phyloP scores from a whole-genome alignment of 2,797 vertebrate species.

The Darevskia nairensis region DNA sequence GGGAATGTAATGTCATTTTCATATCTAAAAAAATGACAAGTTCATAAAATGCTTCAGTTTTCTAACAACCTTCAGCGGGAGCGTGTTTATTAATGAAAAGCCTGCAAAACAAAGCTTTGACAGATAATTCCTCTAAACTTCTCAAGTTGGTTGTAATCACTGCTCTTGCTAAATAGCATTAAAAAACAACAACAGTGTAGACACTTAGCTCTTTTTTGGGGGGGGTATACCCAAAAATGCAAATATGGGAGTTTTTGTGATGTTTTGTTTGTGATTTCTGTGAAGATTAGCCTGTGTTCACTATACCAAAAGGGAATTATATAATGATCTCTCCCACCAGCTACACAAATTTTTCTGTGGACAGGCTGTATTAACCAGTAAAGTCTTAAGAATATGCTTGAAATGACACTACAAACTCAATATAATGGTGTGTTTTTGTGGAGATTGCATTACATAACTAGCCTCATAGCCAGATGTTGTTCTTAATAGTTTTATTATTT shows the following conservation, averaged over 20 bases:
- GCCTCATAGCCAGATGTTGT: too few relatives aligned
- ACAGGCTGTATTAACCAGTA: too few relatives aligned
- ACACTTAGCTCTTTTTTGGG: too few relatives aligned
- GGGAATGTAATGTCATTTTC: neutral
- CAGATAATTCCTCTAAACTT: neutral
- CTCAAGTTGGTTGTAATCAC: neutral
- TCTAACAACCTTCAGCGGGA: neutral
- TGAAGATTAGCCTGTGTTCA: neutral
- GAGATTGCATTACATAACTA: too few relatives aligned
- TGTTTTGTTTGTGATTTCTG: neutral
- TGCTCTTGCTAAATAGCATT: neutral
- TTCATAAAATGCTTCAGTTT: neutral
- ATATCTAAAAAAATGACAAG: neutral
- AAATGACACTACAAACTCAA: too few relatives aligned
- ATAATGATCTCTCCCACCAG: too few relatives aligned
- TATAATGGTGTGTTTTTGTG: too few relatives aligned
- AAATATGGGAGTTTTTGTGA: too few relatives aligned
- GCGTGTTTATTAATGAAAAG: neutral
- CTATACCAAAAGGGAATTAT: neutral
- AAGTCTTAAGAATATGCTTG: too few relatives aligned
- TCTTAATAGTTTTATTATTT: too few relatives aligned
- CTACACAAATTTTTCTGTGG: too few relatives aligned
- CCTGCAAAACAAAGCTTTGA: neutral
- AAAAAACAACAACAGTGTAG: neutral
- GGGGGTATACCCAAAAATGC: neutral